These are phyloP conservation scores for Apis florea DNA, from an alignment of 1,140 invertebrate genomes.

Conservation along the genomic window DNA sequence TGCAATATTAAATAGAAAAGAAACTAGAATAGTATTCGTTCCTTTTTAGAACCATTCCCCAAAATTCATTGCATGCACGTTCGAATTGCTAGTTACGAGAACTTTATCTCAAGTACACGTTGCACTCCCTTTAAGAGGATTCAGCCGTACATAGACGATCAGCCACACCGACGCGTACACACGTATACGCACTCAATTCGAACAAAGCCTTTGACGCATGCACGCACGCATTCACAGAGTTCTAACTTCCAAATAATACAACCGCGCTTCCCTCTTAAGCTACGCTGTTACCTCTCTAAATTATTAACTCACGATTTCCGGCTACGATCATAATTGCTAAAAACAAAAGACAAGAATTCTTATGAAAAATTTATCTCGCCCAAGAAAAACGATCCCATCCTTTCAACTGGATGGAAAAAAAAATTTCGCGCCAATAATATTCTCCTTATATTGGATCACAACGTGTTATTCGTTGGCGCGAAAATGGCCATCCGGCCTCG, in stretches of 20 bases:
- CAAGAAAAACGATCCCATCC: too few species aligned
- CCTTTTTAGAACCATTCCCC: too few species aligned
- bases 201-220: neutral
- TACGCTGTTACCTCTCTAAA: neutral
- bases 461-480: neutral
- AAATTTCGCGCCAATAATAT: neutral
- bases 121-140: neutral
- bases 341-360: neutral
- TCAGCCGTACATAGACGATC: neutral
- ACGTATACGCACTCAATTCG: neutral
- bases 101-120: neutral
- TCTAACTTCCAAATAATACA: conserved; percentile 1
- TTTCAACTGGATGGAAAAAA: neutral
- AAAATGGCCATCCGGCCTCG: conserved; percentile 9
- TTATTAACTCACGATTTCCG: neutral
- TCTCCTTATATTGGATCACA: neutral
- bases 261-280: neutral
- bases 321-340: neutral
- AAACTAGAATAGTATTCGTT: neutral
- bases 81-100: neutral
- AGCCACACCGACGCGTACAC: neutral
- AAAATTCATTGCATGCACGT: neutral
- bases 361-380: too few species aligned
- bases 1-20: neutral
- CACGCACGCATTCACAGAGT: neutral